These are phyloP conservation scores for Erpobdella octoculata DNA, from an alignment of 2,888 invertebrate genomes.

Conservation along the genomic window DNA sequence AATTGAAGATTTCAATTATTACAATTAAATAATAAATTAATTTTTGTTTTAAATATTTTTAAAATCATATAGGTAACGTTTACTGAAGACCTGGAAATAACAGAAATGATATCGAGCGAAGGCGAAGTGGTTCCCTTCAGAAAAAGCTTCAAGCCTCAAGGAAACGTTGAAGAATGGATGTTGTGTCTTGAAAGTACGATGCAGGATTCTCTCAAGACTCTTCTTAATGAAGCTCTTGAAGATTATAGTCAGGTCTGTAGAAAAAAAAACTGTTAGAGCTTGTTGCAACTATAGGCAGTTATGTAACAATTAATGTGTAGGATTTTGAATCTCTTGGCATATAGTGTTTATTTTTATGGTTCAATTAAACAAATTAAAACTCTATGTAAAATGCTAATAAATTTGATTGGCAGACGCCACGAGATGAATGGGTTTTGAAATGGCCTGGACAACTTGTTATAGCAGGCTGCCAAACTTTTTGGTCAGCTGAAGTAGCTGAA, in stretches of 20 bases:
- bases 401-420: constrained; percentile 38
- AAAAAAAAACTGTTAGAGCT: too few species aligned
- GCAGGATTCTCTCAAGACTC: constrained; percentile 59
- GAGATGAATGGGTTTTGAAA: constrained; percentile 64
- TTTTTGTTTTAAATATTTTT: background rate
- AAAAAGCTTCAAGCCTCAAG: constrained; percentile 62
- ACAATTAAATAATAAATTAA: background rate
- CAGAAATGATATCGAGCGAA: constrained; percentile 69
- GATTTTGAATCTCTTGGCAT: background rate
- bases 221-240: constrained; percentile 54
- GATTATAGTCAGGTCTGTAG: constrained; percentile 50
- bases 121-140: constrained; percentile 65
- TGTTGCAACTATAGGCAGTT: background rate
- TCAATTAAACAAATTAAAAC: too few species aligned
- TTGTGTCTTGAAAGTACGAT: constrained; percentile 63
- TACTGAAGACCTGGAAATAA: constrained; percentile 63
- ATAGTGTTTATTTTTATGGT: too few species aligned
- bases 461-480: constrained; percentile 65
- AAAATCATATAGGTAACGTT: constrained; percentile 54
- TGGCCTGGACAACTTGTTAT: constrained; percentile 77
- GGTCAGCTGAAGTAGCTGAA: constrained; percentile 66
- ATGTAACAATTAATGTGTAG: background rate
- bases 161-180: constrained; percentile 72
- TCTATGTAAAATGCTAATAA: too few species aligned
- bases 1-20: background rate